phyloP scores from a whole-genome alignment of 2,888 invertebrate species.

The Ichneumoninae sp. region DNA sequence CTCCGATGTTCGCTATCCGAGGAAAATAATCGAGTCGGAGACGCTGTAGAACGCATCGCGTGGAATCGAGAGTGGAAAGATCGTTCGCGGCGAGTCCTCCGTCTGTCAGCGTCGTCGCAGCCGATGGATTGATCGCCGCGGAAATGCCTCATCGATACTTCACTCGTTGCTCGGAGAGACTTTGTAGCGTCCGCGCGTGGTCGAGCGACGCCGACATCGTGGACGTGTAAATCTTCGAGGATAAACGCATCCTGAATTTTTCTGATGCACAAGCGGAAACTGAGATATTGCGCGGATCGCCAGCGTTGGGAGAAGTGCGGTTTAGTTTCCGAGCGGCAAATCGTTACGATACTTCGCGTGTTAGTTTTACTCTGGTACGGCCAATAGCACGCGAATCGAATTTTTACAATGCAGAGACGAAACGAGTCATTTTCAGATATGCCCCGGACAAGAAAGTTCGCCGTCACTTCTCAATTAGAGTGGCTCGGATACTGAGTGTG shows the following conservation, averaged over 20 bases:
- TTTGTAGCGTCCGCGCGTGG: conserved; percentile 47
- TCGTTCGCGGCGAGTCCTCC: conserved; percentile 44
- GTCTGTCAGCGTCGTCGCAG: conserved; percentile 37
- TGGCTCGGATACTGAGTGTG: too few species aligned
- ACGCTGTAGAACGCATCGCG: conserved; percentile 7
- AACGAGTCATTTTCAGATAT: too few species aligned
- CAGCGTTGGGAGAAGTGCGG: neutral
- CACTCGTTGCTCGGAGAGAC: conserved; percentile 46
- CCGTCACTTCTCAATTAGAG: too few species aligned
- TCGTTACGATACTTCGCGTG: too few species aligned
- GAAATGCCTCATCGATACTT: conserved; percentile 64
- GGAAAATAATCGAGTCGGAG: conserved; percentile 24
- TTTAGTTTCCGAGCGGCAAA: too few species aligned
- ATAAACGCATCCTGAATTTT: neutral
- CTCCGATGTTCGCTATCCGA: conserved; percentile 28
- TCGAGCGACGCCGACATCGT: conserved; percentile 18
- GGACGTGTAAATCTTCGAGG: conserved; percentile 36
- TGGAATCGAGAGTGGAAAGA: conserved; percentile 48
- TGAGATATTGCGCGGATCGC: neutral
- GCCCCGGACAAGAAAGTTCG: too few species aligned
- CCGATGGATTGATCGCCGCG: conserved; percentile 59
- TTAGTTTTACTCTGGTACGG: too few species aligned
- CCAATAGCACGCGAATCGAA: too few species aligned
- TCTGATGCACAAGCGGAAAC: neutral
- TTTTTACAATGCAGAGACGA: too few species aligned